Evolutionary conservation across 1,140 invertebrate genomes (phyloP).

Genomic region (Neodiprion virginianus): DNA sequence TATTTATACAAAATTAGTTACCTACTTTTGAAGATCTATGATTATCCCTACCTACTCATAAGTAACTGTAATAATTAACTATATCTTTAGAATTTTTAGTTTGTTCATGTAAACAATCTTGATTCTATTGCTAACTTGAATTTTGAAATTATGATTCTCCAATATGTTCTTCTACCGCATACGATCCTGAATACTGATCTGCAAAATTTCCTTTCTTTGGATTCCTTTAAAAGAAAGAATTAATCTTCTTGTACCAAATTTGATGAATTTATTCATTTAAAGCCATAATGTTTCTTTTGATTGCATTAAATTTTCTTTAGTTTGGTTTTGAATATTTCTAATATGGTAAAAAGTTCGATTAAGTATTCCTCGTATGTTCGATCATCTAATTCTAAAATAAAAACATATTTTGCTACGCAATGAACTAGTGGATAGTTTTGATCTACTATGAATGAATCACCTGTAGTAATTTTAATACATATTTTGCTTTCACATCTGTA

Average conservation of each 20-base stretch:
- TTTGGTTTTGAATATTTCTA: neutral
- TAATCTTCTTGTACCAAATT: slow-evolving; percentile 17
- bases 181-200: slow-evolving; percentile 10
- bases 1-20: no score
- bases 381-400: neutral
- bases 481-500: no score
- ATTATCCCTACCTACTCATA: no score
- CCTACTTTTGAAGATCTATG: no score
- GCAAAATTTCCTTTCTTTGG: slow-evolving; percentile 14
- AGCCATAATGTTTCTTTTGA: slow-evolving; percentile 17
- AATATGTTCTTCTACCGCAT: slow-evolving; percentile 11
- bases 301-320: slow-evolving; percentile 12
- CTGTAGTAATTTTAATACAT: no score
- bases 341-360: no score
- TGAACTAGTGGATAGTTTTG: no score
- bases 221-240: slow-evolving; percentile 19
- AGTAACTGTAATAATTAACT: no score
- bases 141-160: slow-evolving; percentile 17
- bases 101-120: neutral
- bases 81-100: no score
- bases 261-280: slow-evolving; percentile 12
- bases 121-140: neutral
- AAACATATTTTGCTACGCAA: no score
- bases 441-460: no score
- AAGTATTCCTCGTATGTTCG: neutral